Evolutionary conservation across 2,113 vertebrate species (phyloP).

Genomic region (Cercopithecus mona): DNA sequence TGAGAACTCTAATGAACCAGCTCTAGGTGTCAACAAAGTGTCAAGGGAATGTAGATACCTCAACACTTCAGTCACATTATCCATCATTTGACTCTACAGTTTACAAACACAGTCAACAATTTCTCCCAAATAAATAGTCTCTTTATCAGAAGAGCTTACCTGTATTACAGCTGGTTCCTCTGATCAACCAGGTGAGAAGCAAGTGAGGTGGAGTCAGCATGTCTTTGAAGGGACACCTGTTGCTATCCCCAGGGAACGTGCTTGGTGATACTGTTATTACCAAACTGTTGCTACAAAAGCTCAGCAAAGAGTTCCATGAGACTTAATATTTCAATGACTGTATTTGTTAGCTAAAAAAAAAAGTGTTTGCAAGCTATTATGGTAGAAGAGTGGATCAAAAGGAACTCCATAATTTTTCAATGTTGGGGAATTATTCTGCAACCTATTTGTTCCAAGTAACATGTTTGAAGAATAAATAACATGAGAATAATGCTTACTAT

Average conservation of each 20-base stretch:
- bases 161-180: constrained; percentile 22
- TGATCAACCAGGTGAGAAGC: not conserved
- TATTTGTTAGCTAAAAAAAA: not conserved
- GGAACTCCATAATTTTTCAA: not conserved
- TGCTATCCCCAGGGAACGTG: not conserved
- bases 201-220: not conserved
- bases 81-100: not conserved
- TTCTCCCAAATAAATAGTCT: not conserved
- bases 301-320: not conserved
- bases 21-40: not conserved
- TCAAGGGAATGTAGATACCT: not conserved
- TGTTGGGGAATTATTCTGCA: not conserved
- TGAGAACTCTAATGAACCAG: not conserved
- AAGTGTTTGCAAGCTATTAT: not conserved
- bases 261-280: not conserved
- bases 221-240: not conserved
- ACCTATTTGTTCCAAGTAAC: not conserved
- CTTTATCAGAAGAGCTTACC: constrained; percentile 39
- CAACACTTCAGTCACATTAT: not conserved
- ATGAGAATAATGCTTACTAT: not conserved
- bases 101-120: not conserved
- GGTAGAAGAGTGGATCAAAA: not conserved
- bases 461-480: constrained; percentile 7
- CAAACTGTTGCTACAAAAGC: constrained; percentile 14
- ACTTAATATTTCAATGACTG: not conserved